A percentile compares a stretch with the other conserved stretches of the same genome.
phyloP scores from a whole-genome alignment of 2,113 vertebrate species.

The Collichthys lucidus region DNA sequence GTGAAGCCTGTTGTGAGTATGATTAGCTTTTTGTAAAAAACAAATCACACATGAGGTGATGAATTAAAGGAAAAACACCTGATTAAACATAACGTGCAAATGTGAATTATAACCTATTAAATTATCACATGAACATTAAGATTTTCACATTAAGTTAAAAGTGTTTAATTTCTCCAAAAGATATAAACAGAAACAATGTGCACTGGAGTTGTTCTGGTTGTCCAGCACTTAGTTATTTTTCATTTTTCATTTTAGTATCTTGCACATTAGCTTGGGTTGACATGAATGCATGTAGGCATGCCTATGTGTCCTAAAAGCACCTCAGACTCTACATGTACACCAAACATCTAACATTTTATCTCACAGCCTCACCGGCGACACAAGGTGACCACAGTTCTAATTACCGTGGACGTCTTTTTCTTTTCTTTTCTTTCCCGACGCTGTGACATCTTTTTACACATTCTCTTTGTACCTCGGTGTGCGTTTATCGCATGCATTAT shows the following conservation, averaged over 20 bases:
- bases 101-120: conserved; percentile 11
- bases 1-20: conserved; percentile 4
- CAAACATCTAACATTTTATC: conserved; percentile 1
- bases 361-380: background rate
- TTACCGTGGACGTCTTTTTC: background rate
- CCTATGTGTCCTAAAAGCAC: background rate
- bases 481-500: background rate
- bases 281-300: too few species aligned
- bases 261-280: background rate
- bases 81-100: background rate
- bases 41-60: background rate
- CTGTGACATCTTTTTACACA: background rate
- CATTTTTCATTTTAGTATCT: background rate
- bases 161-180: background rate
- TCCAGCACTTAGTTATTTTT: too few species aligned
- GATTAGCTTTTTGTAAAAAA: conserved; percentile 22
- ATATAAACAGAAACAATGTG: background rate
- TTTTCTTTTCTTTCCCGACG: background rate
- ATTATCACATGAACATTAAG: too few species aligned
- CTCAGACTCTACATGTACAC: background rate
- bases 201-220: background rate
- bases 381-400: background rate
- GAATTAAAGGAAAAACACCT: background rate
- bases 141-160: background rate
- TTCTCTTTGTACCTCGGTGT: background rate